These are phyloP conservation scores for Lordiphosa clarofinis DNA, from an alignment of 1,140 invertebrate genomes.

Conservation along the genomic window DNA sequence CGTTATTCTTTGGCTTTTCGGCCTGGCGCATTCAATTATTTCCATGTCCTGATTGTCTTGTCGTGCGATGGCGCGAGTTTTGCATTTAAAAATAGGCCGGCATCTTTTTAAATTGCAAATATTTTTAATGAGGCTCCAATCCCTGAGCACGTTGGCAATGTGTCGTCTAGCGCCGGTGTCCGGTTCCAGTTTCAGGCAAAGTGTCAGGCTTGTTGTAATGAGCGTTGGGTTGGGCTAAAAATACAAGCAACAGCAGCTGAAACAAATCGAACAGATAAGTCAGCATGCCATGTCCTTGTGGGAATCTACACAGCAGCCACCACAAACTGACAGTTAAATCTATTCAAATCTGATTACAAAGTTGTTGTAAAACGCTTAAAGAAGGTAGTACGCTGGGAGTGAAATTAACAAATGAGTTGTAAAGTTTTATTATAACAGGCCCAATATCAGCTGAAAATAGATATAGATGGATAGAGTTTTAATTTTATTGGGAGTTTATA, in stretches of 20 bases:
- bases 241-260: conserved; percentile 31
- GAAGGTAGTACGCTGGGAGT: too few relatives aligned
- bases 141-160: conserved; percentile 2
- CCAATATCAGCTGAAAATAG: too few relatives aligned
- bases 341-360: too few relatives aligned
- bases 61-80: conserved; percentile 62
- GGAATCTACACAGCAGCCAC: background rate
- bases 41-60: conserved; percentile 73
- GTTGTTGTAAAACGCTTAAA: too few relatives aligned
- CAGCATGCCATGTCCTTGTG: background rate
- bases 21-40: conserved; percentile 71
- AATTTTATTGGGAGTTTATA: too few relatives aligned
- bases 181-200: conserved; percentile 39
- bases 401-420: too few relatives aligned
- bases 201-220: conserved; percentile 66
- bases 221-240: conserved; percentile 53
- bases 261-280: conserved; percentile 32
- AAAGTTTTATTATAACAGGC: too few relatives aligned
- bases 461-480: too few relatives aligned
- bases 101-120: conserved; percentile 59
- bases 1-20: conserved; percentile 3
- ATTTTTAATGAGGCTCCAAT: conserved; percentile 61
- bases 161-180: conserved; percentile 46
- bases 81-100: conserved; percentile 71
- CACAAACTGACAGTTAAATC: conserved; percentile 12